Percentiles rank a stretch among this genome's conserved stretches.
Evolutionary conservation across 2,113 vertebrate genomes (phyloP).

Genomic region (Puma concolor): DNA sequence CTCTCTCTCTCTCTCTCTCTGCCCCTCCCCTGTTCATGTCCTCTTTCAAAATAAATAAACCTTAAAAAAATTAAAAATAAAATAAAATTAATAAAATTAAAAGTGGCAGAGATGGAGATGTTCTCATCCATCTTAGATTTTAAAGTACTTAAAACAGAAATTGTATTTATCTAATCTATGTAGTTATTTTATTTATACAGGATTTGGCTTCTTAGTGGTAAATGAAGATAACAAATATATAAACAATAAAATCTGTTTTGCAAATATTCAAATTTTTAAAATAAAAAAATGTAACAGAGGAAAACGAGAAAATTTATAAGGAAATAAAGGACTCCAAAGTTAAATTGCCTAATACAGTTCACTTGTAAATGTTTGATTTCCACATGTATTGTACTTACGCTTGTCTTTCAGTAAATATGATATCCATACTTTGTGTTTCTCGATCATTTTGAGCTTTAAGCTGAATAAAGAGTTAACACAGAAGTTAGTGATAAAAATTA

Average conservation of each 20-base stretch:
- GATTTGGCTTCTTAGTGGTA: not conserved
- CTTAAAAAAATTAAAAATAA: no score
- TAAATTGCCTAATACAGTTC: constrained; percentile 4
- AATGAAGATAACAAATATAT: not conserved
- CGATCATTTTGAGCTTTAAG: constrained; percentile 95
- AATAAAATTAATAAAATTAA: constrained; percentile 58
- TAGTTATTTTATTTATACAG: not conserved
- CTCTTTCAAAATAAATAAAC: no score
- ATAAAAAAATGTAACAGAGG: not conserved
- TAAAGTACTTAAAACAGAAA: constrained; percentile 7
- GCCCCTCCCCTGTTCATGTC: no score
- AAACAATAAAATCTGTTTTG: constrained; percentile 13
- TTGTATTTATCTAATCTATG: not conserved
- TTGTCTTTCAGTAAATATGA: constrained; percentile 96
- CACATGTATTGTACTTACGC: constrained; percentile 88
- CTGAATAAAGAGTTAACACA: constrained; percentile 82
- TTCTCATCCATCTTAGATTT: constrained; percentile 6
- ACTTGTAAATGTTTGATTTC: constrained; percentile 29
- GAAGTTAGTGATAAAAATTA: constrained; percentile 59
- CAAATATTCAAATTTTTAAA: constrained; percentile 20
- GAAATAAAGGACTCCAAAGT: constrained; percentile 43
- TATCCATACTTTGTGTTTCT: constrained; percentile 92
- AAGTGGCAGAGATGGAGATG: constrained; percentile 26
- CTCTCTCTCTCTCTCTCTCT: no score
- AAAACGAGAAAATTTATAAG: not conserved